phyloP scores from a whole-genome alignment of 1,140 invertebrate genomes.

The Tetramorium simillimum region DNA sequence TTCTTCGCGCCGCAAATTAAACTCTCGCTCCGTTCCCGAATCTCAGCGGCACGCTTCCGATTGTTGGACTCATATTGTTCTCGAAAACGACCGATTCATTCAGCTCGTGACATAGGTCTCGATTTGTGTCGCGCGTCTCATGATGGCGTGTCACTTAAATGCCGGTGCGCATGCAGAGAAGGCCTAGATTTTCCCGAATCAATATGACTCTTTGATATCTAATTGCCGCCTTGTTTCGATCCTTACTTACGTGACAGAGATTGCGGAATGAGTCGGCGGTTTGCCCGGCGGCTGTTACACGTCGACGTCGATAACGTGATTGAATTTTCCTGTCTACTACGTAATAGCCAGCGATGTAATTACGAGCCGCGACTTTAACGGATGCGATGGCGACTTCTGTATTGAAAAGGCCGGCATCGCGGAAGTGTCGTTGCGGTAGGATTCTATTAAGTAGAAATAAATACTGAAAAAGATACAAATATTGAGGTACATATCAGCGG shows the following conservation, averaged over 20 bases:
- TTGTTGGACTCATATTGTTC: not conserved
- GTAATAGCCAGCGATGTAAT: slow-evolving; percentile 46
- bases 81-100: slow-evolving; percentile 4
- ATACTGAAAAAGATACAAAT: not conserved
- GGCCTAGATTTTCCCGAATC: slow-evolving; percentile 31
- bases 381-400: slow-evolving; percentile 23
- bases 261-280: slow-evolving; percentile 55
- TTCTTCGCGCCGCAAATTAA: not conserved
- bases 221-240: slow-evolving; percentile 50
- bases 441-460: not conserved
- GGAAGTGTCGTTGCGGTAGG: not conserved
- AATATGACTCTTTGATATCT: slow-evolving; percentile 29
- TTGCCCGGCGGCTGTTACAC: slow-evolving; percentile 31
- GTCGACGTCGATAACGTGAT: slow-evolving; percentile 58
- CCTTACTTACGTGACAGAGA: slow-evolving; percentile 34
- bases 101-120: not conserved
- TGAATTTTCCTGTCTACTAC: slow-evolving; percentile 58
- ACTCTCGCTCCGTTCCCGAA: not conserved
- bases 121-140: slow-evolving; percentile 9
- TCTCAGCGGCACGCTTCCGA: not conserved
- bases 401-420: not conserved
- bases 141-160: slow-evolving; percentile 5
- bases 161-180: not conserved
- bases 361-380: slow-evolving; percentile 9
- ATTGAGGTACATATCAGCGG: not conserved